phyloP scores from a whole-genome alignment of 2,797 vertebrate species.

The Cyprinella venusta region DNA sequence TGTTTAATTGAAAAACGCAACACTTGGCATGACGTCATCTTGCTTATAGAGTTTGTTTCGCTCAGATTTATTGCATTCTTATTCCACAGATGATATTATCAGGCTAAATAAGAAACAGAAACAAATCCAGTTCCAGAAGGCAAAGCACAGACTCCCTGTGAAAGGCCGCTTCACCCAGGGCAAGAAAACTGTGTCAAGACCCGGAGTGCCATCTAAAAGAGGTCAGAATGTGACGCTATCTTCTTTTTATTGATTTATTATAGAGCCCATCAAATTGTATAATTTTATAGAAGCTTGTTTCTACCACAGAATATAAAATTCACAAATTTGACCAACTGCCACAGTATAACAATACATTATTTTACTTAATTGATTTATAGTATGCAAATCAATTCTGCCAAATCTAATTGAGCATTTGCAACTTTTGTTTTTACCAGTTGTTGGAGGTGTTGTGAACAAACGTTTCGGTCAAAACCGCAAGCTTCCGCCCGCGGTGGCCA shows the following conservation, averaged over 20 bases:
- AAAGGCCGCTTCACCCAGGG: slow-evolving; percentile 79
- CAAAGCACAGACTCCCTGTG: slow-evolving; percentile 70
- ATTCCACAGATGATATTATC: slow-evolving; percentile 91
- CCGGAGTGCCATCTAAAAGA: slow-evolving; percentile 70
- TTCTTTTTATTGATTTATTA: neutral
- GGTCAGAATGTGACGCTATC: slow-evolving; percentile 16
- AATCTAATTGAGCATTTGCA: neutral
- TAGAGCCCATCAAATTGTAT: neutral
- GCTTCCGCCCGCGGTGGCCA: slow-evolving; percentile 70
- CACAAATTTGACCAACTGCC: too few relatives aligned
- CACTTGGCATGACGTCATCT: neutral
- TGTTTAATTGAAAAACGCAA: neutral
- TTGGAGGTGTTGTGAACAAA: slow-evolving; percentile 80
- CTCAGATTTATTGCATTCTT: neutral
- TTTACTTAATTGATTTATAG: too few relatives aligned
- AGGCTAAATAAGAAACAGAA: slow-evolving; percentile 92
- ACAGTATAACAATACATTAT: too few relatives aligned
- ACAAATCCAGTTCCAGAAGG: slow-evolving; percentile 81
- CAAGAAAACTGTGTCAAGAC: slow-evolving; percentile 68
- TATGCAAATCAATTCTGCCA: neutral
- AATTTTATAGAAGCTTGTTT: neutral
- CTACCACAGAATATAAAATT: fast-evolving
- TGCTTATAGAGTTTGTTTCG: neutral
- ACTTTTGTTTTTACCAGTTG: neutral
- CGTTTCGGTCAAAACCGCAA: slow-evolving; percentile 75